These are phyloP conservation scores for Odocoileus hemionus DNA, from an alignment of 2,113 vertebrate genomes.

Conservation along the genomic window DNA sequence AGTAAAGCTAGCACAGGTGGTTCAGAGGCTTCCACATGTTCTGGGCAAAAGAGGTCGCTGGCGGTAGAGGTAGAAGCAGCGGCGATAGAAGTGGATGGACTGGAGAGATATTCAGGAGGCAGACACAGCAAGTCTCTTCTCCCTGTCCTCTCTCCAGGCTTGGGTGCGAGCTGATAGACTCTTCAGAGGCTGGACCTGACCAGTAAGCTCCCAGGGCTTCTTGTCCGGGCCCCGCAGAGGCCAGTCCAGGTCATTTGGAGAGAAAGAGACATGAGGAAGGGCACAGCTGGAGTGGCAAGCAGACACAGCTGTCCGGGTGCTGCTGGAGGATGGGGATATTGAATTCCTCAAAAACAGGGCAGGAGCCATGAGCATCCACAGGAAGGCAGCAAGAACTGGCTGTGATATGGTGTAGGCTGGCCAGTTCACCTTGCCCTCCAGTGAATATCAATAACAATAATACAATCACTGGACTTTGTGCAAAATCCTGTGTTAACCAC, in stretches of 20 bases:
- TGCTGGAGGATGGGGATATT: too few relatives aligned
- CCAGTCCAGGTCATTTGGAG: background rate
- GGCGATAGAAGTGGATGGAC: accelerated
- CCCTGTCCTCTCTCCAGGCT: too few relatives aligned
- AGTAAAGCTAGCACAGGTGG: background rate
- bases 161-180: background rate
- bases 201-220: background rate
- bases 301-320: background rate
- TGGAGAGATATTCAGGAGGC: background rate
- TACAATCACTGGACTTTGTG: background rate
- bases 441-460: background rate
- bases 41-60: accelerated
- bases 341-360: background rate
- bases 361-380: accelerated
- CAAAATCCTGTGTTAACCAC: accelerated
- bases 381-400: background rate
- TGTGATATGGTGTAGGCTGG: too few relatives aligned
- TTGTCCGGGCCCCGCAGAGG: too few relatives aligned
- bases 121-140: background rate
- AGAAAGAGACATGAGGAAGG: background rate
- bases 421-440: background rate
- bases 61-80: accelerated
- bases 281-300: background rate
- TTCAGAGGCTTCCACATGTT: background rate
- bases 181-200: background rate